Evolutionary conservation across 2,797 vertebrate species (phyloP).

Genomic region (Centroberyx gerrardi): DNA sequence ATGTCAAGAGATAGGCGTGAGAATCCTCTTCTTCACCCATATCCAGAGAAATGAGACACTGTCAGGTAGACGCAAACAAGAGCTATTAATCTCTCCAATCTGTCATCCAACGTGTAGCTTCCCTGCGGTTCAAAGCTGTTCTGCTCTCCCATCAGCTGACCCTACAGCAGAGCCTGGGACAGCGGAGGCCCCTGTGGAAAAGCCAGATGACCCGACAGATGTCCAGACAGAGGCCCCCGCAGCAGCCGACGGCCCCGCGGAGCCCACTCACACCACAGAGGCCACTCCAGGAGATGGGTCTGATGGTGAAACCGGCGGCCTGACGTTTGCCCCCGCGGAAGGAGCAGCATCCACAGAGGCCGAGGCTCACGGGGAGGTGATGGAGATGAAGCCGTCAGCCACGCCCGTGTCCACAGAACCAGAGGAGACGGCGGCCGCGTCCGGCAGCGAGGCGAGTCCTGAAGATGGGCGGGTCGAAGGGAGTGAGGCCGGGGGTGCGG

Average conservation of each 20-base stretch:
- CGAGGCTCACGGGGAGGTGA: rapidly evolving
- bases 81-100: not conserved
- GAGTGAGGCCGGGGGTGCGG: not conserved
- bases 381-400: rapidly evolving
- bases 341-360: not conserved
- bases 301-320: not conserved
- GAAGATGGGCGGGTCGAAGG: not conserved
- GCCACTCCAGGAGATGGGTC: not conserved
- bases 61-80: not conserved
- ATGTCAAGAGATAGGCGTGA: slow-evolving; percentile 8
- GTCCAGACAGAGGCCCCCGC: not conserved
- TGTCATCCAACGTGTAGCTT: not conserved
- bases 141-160: not conserved
- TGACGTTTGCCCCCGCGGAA: rapidly evolving
- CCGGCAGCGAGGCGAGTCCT: rapidly evolving
- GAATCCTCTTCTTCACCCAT: not conserved
- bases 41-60: not conserved
- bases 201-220: not conserved
- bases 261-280: not conserved
- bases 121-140: not conserved
- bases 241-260: too few relatives aligned
- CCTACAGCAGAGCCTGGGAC: not conserved
- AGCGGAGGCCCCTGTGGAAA: not conserved
- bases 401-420: rapidly evolving
- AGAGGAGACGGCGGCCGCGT: not conserved